Conservation (phyloP, 1,140 invertebrate species). For the Eumeta japonica region DNA sequence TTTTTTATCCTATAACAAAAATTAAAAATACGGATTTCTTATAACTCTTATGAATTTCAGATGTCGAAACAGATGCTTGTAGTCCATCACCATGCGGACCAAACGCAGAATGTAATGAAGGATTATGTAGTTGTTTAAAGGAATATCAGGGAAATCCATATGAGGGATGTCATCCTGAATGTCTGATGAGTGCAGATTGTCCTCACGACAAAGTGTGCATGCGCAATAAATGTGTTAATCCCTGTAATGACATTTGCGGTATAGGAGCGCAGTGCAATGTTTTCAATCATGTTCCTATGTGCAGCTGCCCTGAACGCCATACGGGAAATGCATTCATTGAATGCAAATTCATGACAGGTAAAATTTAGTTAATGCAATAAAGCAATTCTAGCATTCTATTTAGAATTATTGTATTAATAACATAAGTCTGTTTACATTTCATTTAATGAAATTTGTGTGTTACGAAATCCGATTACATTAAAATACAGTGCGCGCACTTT, state of each 20-base stretch:
- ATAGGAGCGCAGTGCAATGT: conserved; percentile 76
- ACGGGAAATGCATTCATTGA: conserved; percentile 79
- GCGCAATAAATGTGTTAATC: conserved; percentile 79
- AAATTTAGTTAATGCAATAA: no score
- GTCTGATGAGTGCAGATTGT: conserved; percentile 77
- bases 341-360: conserved; percentile 62
- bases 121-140: conserved; percentile 65
- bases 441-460: no score
- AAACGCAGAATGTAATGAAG: conserved; percentile 60
- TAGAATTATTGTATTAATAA: no score
- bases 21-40: no score
- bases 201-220: conserved; percentile 74
- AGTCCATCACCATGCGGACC: conserved; percentile 43
- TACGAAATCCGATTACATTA: no score
- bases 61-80: conserved; percentile 30
- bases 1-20: conserved; percentile 1
- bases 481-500: no score
- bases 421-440: no score
- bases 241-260: conserved; percentile 82
- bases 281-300: conserved; percentile 78
- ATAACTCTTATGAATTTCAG: no score
- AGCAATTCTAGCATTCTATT: no score
- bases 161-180: conserved; percentile 74
- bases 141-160: conserved; percentile 73
- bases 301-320: conserved; percentile 70